A percentile compares a stretch with the other conserved stretches of the same genome.
Evolutionary conservation across 2,888 invertebrate species (phyloP).

Genomic region (Chrysopilus asiliformis): DNA sequence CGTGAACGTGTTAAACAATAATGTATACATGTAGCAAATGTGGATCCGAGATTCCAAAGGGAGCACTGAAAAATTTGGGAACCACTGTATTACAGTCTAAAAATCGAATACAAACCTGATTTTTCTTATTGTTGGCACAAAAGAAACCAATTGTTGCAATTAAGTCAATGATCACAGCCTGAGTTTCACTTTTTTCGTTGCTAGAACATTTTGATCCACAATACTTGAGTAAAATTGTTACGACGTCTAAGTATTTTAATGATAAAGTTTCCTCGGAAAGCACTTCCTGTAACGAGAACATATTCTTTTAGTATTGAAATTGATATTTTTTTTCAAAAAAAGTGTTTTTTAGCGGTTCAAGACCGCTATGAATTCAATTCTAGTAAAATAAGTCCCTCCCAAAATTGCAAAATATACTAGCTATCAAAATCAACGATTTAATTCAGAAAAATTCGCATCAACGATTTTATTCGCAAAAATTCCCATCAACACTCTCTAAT

Average conservation of each 20-base stretch:
- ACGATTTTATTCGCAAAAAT: too few species aligned
- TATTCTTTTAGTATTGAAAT: too few species aligned
- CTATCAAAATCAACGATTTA: too few species aligned
- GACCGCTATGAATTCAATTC: too few species aligned
- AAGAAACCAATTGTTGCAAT: constrained; percentile 35
- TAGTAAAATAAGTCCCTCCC: too few species aligned
- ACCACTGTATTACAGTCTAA: neutral
- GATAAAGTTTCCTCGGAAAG: constrained; percentile 29
- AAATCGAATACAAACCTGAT: constrained; percentile 26
- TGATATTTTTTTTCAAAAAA: too few species aligned
- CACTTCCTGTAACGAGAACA: constrained; percentile 26
- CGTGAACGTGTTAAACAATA: too few species aligned
- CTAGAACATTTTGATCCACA: constrained; percentile 24
- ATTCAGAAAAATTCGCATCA: too few species aligned
- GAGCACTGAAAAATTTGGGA: neutral
- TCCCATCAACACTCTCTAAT: too few species aligned
- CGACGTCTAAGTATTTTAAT: constrained; percentile 33
- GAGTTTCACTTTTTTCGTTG: constrained; percentile 28
- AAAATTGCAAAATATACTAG: too few species aligned
- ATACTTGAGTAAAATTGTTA: constrained; percentile 30
- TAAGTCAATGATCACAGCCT: constrained; percentile 34
- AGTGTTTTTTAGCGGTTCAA: too few species aligned
- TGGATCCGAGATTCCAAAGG: neutral
- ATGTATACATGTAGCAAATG: neutral
- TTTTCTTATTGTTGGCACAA: constrained; percentile 31